A percentile compares a stretch with the other conserved stretches of the same genome.
phyloP scores from a whole-genome alignment of 2,888 invertebrate genomes.

The Lumbricus terrestris region DNA sequence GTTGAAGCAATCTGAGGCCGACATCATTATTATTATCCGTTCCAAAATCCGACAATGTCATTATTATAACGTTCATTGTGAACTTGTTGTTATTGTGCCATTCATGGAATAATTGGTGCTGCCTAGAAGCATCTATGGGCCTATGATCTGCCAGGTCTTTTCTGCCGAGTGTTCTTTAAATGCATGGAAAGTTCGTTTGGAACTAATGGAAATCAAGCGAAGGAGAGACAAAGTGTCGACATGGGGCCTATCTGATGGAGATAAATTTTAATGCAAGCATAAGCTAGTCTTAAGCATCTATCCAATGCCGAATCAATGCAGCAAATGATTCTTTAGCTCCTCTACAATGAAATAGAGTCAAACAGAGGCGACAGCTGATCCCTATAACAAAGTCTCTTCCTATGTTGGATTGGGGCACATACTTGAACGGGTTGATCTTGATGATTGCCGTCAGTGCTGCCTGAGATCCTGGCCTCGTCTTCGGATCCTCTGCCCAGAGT shows the following conservation, averaged over 20 bases:
- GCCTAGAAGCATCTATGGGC: too few relatives aligned
- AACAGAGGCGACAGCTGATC: background rate
- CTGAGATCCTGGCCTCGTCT: constrained; percentile 43
- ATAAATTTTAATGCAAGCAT: background rate
- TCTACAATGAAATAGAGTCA: background rate
- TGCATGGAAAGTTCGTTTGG: background rate
- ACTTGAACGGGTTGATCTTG: constrained; percentile 47
- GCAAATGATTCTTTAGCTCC: background rate
- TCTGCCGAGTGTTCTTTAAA: too few relatives aligned
- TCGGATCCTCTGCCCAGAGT: constrained; percentile 49
- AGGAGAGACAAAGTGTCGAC: background rate
- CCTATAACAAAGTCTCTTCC: background rate
- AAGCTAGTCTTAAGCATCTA: too few relatives aligned
- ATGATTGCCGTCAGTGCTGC: constrained; percentile 44
- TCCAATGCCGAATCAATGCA: background rate
- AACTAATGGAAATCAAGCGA: background rate
- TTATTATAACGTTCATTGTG: too few relatives aligned
- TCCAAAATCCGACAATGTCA: too few relatives aligned
- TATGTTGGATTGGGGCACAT: background rate
- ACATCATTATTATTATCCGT: too few relatives aligned
- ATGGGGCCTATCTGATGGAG: too few relatives aligned
- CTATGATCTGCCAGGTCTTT: too few relatives aligned
- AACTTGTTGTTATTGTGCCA: too few relatives aligned
- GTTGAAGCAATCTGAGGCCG: too few relatives aligned
- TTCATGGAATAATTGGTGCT: too few relatives aligned